phyloP scores from a whole-genome alignment of 2,113 vertebrate species.

The Cheilinus undulatus region DNA sequence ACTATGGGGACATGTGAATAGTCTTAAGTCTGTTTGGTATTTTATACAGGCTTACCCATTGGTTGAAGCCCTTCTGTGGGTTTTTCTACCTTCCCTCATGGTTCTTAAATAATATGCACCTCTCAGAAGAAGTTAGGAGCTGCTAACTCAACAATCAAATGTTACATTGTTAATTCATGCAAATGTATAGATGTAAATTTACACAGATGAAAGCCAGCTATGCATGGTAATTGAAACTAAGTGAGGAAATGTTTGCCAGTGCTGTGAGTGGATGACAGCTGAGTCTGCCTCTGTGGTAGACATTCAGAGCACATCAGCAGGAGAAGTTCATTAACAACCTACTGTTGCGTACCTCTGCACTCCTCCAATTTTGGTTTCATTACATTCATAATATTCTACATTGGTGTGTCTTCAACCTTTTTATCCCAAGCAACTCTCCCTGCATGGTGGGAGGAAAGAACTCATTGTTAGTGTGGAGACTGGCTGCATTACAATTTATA shows the following conservation, averaged over 20 bases:
- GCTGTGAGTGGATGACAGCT: slow-evolving; percentile 38
- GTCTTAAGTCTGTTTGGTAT: background rate
- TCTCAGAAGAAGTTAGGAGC: background rate
- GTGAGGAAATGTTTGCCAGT: slow-evolving; percentile 37
- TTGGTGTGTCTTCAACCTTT: slow-evolving; percentile 74
- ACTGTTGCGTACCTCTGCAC: slow-evolving; percentile 66
- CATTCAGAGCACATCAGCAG: slow-evolving; percentile 63
- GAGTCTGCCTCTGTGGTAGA: slow-evolving; percentile 30
- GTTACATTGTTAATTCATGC: slow-evolving; percentile 41
- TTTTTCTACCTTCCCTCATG: background rate
- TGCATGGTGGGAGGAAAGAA: slow-evolving; percentile 69
- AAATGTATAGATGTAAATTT: slow-evolving; percentile 51
- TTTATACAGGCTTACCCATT: background rate
- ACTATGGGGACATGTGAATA: slow-evolving; percentile 1
- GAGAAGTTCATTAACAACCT: slow-evolving; percentile 69
- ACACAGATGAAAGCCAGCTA: slow-evolving; percentile 30
- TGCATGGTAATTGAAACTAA: slow-evolving; percentile 36
- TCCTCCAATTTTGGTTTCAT: slow-evolving; percentile 76
- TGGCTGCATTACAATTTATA: slow-evolving; percentile 77
- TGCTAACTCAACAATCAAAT: background rate
- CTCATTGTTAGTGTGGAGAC: slow-evolving; percentile 71
- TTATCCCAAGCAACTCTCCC: slow-evolving; percentile 61
- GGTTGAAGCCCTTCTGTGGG: background rate
- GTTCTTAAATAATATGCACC: background rate
- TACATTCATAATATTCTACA: slow-evolving; percentile 78